Evolutionary conservation across 2,113 vertebrate genomes (phyloP), one percentile per base, ranked within the genome.

Genomic region (Triplophysa tibetana): DNA sequence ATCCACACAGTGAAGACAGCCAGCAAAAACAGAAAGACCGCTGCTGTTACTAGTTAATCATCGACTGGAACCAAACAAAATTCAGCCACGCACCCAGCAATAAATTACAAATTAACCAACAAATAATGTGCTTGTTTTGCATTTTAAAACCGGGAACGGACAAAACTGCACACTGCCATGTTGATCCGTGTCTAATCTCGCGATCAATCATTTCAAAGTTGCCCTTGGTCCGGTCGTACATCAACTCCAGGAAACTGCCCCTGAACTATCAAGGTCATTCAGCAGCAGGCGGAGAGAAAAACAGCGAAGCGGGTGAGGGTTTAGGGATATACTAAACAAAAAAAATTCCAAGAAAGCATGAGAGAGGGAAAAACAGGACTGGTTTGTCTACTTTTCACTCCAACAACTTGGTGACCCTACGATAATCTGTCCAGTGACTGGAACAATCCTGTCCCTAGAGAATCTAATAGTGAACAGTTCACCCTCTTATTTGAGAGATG

Each of bases 231-330:
- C 90, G 79, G 84, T 86, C 88, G 90, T 81, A 64, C 85, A 85
- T 86, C 78, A 92, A 93, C 92, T 95, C 86, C 85, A 90, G 91
- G 93, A 92, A 84, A 90, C 90, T 90, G 89, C 89, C 90, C 88
- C 90, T 90, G 87, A 91, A 92, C 88, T 94, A 90, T 95, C 97
- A 99, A 99, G 97, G 97, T 98, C 96, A 98, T 94, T 91, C 82
- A 88, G 85, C 89, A 90, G 77, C 87, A 86, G 88, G 74, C 78
- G 88, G 80, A 66, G 82, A 85, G 80, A 21, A n/a, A 63, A 58
- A 43, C 73, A 41, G 33, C 56, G 80, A 23, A 64, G 70, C 76
- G 56, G 84, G 86, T 86, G 89, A 83, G 88, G 90, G 87, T 89
- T 19, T 16, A 61, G 62, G 21, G 63, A 69, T 48, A 79, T 63